Percentiles rank a stretch among this genome's conserved stretches.
Evolutionary conservation across 2,888 invertebrate species (phyloP).

Genomic region (Slavum lentiscoides): DNA sequence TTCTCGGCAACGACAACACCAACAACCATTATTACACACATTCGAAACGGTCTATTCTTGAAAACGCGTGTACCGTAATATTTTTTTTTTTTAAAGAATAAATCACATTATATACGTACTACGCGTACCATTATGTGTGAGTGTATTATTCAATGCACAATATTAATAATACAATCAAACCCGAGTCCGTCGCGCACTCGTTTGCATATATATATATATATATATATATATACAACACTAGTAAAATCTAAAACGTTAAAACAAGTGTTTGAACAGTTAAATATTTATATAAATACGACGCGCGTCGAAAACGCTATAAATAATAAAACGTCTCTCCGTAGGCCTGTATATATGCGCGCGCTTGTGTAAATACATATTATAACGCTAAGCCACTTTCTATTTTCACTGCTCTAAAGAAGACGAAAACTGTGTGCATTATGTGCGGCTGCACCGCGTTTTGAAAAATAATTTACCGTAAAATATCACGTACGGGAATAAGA

Average conservation of each 20-base stretch:
- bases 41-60: too few relatives aligned
- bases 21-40: too few relatives aligned
- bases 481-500: not conserved
- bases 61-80: too few relatives aligned
- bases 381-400: slow-evolving; percentile 22
- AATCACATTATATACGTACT: not conserved
- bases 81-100: too few relatives aligned
- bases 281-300: too few relatives aligned
- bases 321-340: not conserved
- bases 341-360: slow-evolving; percentile 1
- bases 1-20: too few relatives aligned
- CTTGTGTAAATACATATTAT: slow-evolving; percentile 2
- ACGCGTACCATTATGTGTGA: not conserved
- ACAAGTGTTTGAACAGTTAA: slow-evolving; percentile 25
- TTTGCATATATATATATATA: too few relatives aligned
- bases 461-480: not conserved
- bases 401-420: not conserved
- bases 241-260: slow-evolving; percentile 5
- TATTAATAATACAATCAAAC: not conserved
- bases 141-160: not conserved
- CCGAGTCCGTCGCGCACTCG: not conserved
- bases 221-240: not conserved
- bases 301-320: not conserved
- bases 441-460: not conserved
- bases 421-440: slow-evolving; percentile 10